Evolutionary conservation across 2,113 vertebrate genomes (phyloP).

Genomic region (Phalacrocorax aristotelis): DNA sequence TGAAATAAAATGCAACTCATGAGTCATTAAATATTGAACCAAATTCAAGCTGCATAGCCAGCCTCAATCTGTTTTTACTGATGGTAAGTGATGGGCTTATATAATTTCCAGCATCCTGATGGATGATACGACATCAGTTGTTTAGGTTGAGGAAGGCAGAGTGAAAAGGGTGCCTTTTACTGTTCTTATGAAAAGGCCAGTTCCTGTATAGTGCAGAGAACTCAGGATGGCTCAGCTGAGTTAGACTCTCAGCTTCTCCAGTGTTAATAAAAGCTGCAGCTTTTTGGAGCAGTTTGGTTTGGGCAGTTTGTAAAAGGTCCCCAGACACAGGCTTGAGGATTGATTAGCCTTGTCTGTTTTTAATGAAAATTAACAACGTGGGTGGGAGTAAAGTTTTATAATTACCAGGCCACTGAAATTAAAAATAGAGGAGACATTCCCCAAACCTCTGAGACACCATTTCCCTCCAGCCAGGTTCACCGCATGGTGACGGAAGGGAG

Average conservation of each 20-base stretch:
- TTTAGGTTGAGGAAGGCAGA: not conserved
- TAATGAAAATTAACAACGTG: conserved; percentile 44
- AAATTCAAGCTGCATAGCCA: not conserved
- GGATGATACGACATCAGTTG: not conserved
- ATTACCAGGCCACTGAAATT: conserved; percentile 30
- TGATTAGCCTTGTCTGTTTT: conserved; percentile 34
- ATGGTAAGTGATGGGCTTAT: conserved; percentile 4
- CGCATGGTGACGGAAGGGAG: not conserved
- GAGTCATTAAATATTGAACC: conserved; percentile 52
- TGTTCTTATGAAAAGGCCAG: not conserved
- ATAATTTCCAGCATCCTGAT: conserved; percentile 46
- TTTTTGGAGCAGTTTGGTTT: not conserved
- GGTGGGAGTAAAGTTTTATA: not conserved
- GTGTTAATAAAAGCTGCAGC: not conserved
- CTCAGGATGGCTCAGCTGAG: not conserved
- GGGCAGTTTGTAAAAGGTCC: not conserved
- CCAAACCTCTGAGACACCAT: not conserved
- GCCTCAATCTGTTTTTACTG: conserved; percentile 14
- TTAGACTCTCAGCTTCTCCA: not conserved
- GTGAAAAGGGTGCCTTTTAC: not conserved
- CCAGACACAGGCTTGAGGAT: not conserved
- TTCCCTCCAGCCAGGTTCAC: conserved; percentile 24
- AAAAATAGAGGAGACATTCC: not conserved
- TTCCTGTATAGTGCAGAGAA: not conserved
- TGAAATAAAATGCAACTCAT: conserved; percentile 3